These are phyloP conservation scores for Dissostichus mawsoni DNA, from an alignment of 2,113 vertebrate species.

Conservation along the genomic window DNA sequence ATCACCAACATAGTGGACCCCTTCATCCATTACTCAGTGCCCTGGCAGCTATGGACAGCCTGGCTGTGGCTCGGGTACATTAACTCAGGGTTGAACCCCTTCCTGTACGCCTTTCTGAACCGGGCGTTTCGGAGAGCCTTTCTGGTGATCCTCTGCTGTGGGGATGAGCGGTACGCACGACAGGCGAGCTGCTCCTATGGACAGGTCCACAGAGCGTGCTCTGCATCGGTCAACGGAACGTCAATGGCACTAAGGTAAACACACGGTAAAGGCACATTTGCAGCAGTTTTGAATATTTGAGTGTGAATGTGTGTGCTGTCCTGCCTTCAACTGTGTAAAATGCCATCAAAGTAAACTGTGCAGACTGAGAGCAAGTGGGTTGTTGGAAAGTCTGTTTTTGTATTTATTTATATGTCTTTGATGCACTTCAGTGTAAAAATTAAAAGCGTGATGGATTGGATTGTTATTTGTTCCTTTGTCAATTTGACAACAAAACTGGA, in stretches of 20 bases:
- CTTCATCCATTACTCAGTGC: conserved; percentile 85
- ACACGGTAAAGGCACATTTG: conserved; percentile 25
- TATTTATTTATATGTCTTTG: neutral
- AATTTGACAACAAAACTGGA: neutral
- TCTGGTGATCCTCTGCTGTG: conserved; percentile 85
- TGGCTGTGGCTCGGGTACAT: conserved; percentile 88
- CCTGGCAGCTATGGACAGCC: conserved; percentile 87
- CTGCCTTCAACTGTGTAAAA: conserved; percentile 9
- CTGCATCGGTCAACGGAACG: conserved; percentile 82
- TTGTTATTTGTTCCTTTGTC: neutral
- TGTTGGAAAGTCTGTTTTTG: too few species aligned
- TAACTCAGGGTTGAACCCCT: conserved; percentile 87
- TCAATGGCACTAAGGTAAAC: conserved; percentile 85
- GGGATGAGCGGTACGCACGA: conserved; percentile 76
- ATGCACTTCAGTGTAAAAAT: neutral
- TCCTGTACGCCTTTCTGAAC: conserved; percentile 87
- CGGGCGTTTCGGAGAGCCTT: conserved; percentile 86
- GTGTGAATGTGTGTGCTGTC: conserved; percentile 9
- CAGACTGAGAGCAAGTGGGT: too few species aligned
- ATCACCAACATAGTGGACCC: conserved; percentile 87
- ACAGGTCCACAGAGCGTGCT: conserved; percentile 69
- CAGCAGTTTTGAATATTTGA: neutral
- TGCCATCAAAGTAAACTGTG: neutral
- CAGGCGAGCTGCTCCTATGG: conserved; percentile 76
- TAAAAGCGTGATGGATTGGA: neutral